Evolutionary conservation across 2,888 invertebrate species (phyloP).

Genomic region (Zeuzera pyrina): DNA sequence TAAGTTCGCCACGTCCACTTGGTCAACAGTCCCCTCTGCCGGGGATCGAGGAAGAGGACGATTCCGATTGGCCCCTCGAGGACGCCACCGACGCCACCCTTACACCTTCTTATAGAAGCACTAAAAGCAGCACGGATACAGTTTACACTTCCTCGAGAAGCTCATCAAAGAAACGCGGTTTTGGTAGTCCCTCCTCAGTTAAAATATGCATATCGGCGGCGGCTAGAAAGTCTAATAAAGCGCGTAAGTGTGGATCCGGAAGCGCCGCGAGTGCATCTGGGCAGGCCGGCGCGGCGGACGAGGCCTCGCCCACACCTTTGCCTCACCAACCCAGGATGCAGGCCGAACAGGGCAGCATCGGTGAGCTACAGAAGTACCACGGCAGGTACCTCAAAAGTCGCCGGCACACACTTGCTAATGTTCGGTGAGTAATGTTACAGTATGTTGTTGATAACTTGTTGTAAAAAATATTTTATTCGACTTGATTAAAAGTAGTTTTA

Average conservation of each 20-base stretch:
- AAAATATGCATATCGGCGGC: conserved; percentile 72
- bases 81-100: conserved; percentile 65
- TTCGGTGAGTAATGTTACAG: conserved; percentile 92
- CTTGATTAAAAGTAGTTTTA: too few relatives aligned
- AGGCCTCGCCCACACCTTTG: conserved; percentile 39
- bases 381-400: conserved; percentile 88
- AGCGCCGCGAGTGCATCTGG: conserved; percentile 34
- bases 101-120: conserved; percentile 67
- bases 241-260: conserved; percentile 64
- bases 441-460: not conserved
- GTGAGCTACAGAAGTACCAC: conserved; percentile 91
- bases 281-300: conserved; percentile 41
- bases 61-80: conserved; percentile 73
- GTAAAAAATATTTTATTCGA: too few relatives aligned
- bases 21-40: conserved; percentile 83
- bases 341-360: conserved; percentile 93
- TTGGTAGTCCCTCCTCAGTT: conserved; percentile 73
- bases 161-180: conserved; percentile 67
- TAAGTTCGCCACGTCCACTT: conserved; percentile 71
- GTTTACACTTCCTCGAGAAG: conserved; percentile 63
- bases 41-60: conserved; percentile 88
- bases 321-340: conserved; percentile 85
- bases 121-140: conserved; percentile 65
- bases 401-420: conserved; percentile 91
- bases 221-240: conserved; percentile 64